Base-by-base conservation (phyloP, 2,888 invertebrate genomes). In the Thereva unica region DNA sequence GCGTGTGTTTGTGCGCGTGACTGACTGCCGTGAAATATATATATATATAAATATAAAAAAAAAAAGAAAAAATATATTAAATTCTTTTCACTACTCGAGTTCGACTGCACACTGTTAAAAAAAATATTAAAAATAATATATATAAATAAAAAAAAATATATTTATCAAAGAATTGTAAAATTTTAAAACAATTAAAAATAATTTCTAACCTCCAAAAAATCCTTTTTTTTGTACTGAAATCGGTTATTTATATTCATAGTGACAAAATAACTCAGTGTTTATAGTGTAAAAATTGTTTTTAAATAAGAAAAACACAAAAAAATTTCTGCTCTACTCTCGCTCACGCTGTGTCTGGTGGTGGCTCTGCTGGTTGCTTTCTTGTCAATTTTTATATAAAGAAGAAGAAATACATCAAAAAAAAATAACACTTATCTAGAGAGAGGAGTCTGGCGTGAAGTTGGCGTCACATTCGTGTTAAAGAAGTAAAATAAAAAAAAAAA, bases 1-100 rank as follows among this genome's bases (percentile, higher is more conserved):
- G 23, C 50, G 61, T 61, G 61, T 61, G 61, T 50, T 50, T 61
- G 61, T 50, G 61, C 61, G 61, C 50, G 61, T 61, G 50, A 50
- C 45, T 44, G 61, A 45, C 12, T 50, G 40, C 50, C 61, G 61
- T 61, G 41, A 61, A 61, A 12, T 53, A 38, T 40, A 38, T 40
- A 53, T 40, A 34, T 50, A 35, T 50, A 40, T 49, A 50, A 10
- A 47, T 12, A 50, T 34, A 34, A 50, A 50, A 9, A 40, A 38
- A 50, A 59, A 1, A 8, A n/a, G n/a, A n/a, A 61, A 50, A 10
- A 49, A 50, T 50, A 61, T 50, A 49, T 61, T 61, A 40, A 50
- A 50, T 41, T 40, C 40, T 41, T 41, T 61, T 50, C 35, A 38
- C 41, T 53, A 38, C 53, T 53, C 23, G 23, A 23, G 23, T 23